Evolutionary conservation across 2,888 invertebrate genomes (phyloP), one percentile per base, ranked within the genome.

Genomic region (Cheilosia impressa): DNA sequence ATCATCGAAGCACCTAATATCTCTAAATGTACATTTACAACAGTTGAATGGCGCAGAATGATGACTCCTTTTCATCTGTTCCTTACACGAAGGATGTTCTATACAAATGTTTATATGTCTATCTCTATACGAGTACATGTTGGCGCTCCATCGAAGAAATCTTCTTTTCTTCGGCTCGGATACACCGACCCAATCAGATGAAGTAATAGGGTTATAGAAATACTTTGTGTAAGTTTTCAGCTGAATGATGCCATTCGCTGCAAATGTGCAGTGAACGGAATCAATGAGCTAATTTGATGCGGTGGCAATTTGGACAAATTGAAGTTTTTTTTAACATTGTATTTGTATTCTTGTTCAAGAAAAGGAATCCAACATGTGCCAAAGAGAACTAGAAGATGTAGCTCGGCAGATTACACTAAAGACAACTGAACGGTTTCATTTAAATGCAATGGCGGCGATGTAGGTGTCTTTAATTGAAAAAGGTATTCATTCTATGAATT

Each of bases 201-300:
- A 47, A 81, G 81, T 85, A 77, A 81, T 76, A 81, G 55, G 43
- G 57, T 77, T 85, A 85, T 71, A 76, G 84, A 79, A 80, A 76
- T 65, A 75, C 78, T 66, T 65, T 75, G 69, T 71, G 75, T 58
- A 75, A 73, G 63, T 71, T 79, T 71, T 62, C 58, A 75, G 31
- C 52, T 76, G 60, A 76, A 81, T 72, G 81, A 43, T 76, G 80
- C 69, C 81, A 65, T 81, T 80, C 47, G 43, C 31, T 81, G 81
- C 68, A 81, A 68, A 81, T 81, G 68, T 81, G 76, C 81, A 81
- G 58, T 77, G 81, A 76, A 81, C 76, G 47, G 68, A 80, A 81
- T 81, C 85, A 85, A 68, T 85, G 81, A 77, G 81, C 81, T 81
- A 77, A 85, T 85, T 85, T 81, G 72, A 85, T 76, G 81, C 71